A percentile compares a stretch with the other conserved stretches of the same genome.
phyloP scores from a whole-genome alignment of 2,888 invertebrate species.

The Hypercompe scribonia region DNA sequence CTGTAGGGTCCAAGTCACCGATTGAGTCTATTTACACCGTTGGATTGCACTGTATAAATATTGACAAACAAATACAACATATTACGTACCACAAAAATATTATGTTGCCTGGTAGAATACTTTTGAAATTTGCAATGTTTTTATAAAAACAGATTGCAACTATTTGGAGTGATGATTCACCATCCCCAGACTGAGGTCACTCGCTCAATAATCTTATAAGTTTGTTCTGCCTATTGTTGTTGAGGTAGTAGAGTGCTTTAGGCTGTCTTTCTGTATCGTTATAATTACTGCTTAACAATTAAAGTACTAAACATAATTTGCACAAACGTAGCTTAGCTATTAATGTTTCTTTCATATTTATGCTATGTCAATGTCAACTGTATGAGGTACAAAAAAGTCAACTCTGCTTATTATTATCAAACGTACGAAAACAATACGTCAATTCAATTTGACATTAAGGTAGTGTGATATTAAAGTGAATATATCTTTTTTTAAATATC shows the following conservation, averaged over 20 bases:
- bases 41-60: background rate
- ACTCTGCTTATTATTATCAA: too few relatives aligned
- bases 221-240: background rate
- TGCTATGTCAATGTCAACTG: background rate
- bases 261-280: background rate
- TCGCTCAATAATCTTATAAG: background rate
- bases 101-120: constrained; percentile 13
- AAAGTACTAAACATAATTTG: background rate
- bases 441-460: background rate
- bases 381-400: background rate
- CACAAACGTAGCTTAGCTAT: background rate
- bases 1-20: background rate
- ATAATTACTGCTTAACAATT: background rate
- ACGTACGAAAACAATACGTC: background rate
- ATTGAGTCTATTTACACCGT: background rate
- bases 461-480: too few relatives aligned
- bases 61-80: background rate
- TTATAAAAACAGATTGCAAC: constrained; percentile 21
- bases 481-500: too few relatives aligned
- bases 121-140: background rate
- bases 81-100: background rate
- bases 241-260: background rate
- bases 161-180: constrained; percentile 64
- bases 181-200: constrained; percentile 46
- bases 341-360: background rate